These are phyloP conservation scores for Agrotis exclamationis DNA, from an alignment of 2,888 invertebrate species.

Conservation along the genomic window DNA sequence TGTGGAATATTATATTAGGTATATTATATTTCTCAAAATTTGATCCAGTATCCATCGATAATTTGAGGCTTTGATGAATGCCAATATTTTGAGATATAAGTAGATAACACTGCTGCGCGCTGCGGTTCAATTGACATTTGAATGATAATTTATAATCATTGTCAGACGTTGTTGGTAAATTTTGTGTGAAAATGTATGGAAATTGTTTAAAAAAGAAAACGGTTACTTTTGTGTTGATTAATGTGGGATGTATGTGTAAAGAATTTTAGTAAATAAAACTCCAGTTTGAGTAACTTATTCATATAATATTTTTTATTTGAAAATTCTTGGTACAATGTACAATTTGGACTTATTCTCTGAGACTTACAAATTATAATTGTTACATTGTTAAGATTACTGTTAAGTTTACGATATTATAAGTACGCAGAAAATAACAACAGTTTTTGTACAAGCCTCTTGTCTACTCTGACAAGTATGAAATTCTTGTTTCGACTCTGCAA, in stretches of 20 bases:
- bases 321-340: slow-evolving; percentile 89
- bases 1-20: too few species aligned
- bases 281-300: slow-evolving; percentile 85
- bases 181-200: too few species aligned
- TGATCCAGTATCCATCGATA: too few species aligned
- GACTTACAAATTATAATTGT: slow-evolving; percentile 75
- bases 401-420: slow-evolving; percentile 40
- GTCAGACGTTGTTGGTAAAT: too few species aligned
- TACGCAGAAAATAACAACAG: slow-evolving; percentile 55
- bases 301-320: slow-evolving; percentile 86
- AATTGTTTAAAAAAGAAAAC: not conserved
- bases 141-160: too few species aligned
- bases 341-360: slow-evolving; percentile 81
- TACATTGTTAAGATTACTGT: slow-evolving; percentile 52
- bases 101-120: too few species aligned
- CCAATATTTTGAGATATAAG: too few species aligned
- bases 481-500: not conserved
- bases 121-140: too few species aligned
- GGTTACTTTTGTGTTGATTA: not conserved
- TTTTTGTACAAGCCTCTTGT: slow-evolving; percentile 10
- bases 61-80: too few species aligned
- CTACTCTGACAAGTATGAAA: slow-evolving; percentile 8
- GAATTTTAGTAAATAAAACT: slow-evolving; percentile 73
- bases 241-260: not conserved
- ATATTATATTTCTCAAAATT: too few species aligned